Percentiles rank a stretch among this genome's conserved stretches.
phyloP scores from a whole-genome alignment of 2,797 vertebrate species.

The Cyclura pinguis region DNA sequence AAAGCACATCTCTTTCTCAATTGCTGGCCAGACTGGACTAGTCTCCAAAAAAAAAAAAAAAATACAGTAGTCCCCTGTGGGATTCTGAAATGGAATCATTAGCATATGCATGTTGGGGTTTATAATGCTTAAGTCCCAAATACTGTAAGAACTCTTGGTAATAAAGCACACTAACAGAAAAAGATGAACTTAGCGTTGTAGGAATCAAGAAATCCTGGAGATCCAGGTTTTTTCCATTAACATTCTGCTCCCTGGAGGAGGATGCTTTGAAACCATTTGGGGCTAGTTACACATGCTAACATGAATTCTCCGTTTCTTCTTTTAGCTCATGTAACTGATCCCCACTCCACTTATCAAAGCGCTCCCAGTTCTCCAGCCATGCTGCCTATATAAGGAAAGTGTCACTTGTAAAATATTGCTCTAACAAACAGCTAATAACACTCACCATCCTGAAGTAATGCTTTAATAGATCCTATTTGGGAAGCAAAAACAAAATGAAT shows the following conservation, averaged over 20 bases:
- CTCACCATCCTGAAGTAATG: constrained; percentile 62
- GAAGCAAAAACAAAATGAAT: constrained; percentile 68
- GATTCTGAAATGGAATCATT: background rate
- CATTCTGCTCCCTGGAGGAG: constrained; percentile 36
- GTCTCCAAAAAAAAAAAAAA: background rate
- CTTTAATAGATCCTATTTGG: constrained; percentile 70
- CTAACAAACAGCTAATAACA: constrained; percentile 68
- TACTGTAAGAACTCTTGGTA: background rate
- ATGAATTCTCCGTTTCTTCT: constrained; percentile 58
- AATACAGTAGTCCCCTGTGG: background rate
- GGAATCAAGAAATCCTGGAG: constrained; percentile 22
- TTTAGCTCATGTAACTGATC: constrained; percentile 57
- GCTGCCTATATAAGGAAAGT: constrained; percentile 60
- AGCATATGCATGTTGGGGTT: background rate
- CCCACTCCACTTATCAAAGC: constrained; percentile 54
- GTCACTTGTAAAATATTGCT: constrained; percentile 61
- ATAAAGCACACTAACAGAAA: background rate
- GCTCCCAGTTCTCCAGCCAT: constrained; percentile 49
- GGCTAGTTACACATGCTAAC: constrained; percentile 52
- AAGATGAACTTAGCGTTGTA: constrained; percentile 16
- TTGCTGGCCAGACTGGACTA: background rate
- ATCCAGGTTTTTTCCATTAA: constrained; percentile 53
- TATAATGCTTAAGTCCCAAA: background rate
- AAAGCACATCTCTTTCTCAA: background rate
- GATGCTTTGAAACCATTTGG: constrained; percentile 32